Evolutionary conservation across 2,113 vertebrate genomes (phyloP).

Genomic region (Opisthocomus hoazin): DNA sequence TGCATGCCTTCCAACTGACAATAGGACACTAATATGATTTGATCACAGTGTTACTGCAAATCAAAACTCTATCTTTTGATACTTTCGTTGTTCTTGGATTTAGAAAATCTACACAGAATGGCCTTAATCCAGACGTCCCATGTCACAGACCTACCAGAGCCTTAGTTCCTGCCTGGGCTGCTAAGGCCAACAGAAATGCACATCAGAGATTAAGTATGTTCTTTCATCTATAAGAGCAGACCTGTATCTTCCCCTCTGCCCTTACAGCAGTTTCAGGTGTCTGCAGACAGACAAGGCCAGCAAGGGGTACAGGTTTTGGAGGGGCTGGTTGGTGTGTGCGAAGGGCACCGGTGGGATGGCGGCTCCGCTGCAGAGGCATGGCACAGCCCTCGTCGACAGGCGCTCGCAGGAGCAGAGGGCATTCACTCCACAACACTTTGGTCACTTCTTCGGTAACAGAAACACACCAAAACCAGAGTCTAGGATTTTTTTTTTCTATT

Average conservation of each 20-base stretch:
- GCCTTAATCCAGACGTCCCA: neutral
- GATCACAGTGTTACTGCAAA: neutral
- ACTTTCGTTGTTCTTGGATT: neutral
- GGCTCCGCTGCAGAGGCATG: accelerated
- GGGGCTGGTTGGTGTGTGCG: too few relatives aligned
- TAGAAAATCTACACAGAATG: neutral
- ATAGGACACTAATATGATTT: neutral
- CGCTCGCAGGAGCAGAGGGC: neutral
- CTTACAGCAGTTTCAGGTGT: neutral
- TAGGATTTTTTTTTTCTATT: neutral
- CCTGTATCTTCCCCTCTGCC: neutral
- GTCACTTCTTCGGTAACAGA: neutral
- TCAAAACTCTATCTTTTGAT: neutral
- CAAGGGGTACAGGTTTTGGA: accelerated
- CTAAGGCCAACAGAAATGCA: neutral
- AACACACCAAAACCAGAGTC: neutral
- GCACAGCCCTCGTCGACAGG: neutral
- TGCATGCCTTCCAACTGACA: neutral
- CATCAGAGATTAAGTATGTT: accelerated
- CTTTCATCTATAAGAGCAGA: neutral
- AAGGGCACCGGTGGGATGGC: too few relatives aligned
- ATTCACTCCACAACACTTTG: neutral
- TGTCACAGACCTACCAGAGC: neutral
- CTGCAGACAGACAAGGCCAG: neutral
- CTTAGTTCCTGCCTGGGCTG: neutral